Percentiles rank a stretch among this genome's conserved stretches.
phyloP scores from a whole-genome alignment of 1,140 invertebrate species.

The Neuroterus valhalla region DNA sequence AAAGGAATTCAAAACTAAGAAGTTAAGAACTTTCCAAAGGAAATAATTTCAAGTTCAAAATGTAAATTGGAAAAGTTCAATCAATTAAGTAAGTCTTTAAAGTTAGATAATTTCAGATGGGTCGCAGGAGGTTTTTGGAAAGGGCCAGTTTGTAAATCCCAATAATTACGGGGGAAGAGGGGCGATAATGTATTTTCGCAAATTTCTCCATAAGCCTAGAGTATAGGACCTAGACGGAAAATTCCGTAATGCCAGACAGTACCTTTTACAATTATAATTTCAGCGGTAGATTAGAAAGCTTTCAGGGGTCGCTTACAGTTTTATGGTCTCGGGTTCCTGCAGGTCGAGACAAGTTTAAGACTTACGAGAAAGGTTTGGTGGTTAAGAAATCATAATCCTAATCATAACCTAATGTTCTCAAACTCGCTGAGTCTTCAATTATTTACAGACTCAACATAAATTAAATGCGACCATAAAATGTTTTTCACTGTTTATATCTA shows the following conservation, averaged over 20 bases:
- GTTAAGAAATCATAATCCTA: neutral
- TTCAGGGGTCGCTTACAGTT: too few species aligned
- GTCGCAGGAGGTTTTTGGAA: neutral
- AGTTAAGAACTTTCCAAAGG: too few species aligned
- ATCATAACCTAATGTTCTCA: neutral
- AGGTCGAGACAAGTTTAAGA: neutral
- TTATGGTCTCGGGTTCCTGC: neutral
- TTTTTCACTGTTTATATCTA: neutral
- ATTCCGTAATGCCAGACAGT: too few species aligned
- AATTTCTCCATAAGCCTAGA: too few species aligned
- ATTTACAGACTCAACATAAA: neutral
- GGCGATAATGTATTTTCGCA: too few species aligned
- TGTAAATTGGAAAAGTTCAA: neutral
- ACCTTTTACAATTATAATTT: too few species aligned
- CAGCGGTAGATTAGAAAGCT: too few species aligned
- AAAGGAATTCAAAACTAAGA: too few species aligned
- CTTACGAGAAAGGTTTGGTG: neutral
- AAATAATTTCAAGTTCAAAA: too few species aligned
- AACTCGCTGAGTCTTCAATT: neutral
- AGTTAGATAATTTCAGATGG: neutral
- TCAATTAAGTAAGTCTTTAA: neutral
- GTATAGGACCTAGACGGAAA: too few species aligned
- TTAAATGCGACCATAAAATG: neutral
- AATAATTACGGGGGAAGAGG: too few species aligned
- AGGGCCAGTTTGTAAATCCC: too few species aligned